Evolutionary conservation across 2,888 invertebrate genomes (phyloP), one percentile per base, ranked within the genome.

Genomic region (Ochlodes sylvanus): DNA sequence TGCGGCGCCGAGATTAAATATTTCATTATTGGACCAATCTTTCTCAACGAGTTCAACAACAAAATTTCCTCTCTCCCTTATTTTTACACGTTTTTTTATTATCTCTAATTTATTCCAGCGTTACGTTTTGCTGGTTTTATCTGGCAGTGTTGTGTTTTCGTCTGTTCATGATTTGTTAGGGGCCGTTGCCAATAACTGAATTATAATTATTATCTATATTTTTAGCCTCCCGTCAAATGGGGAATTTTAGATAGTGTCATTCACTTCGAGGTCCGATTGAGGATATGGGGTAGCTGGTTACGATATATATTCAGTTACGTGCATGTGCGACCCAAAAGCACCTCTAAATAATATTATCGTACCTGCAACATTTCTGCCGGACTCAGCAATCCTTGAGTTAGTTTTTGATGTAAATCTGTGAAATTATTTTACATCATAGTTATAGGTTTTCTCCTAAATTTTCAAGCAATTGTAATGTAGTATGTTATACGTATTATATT

Each of bases 1-100:
- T 17, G 41, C 57, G 38, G 10, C 56, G 19, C 61, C 19, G 50
- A 66, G 66, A 67, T 67, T 67, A 61, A 67, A 67, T 34, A 55
- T 67, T 67, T 55, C 61, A 55, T 61, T 61, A 67, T 67, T 67
- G 61, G 66, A 67, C 66, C 61, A 61, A 67, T 61, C 61, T 61
- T 44, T 67, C 42, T 54, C 52, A 67, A 55, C 54, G 55, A 67
- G 55, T 19, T 21, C 55, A 41, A 60, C 54, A 54, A 61, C 61
- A 58, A 58, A 61, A 55, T 54, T 61, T 55, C 19, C 54, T 47
- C 54, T 41, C 17, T 27, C 15, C 44, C 10, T 41, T 56, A 32
- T 63, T 42, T 42, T 42, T 15, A n/a, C 38, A 27, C 10, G 52
- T n/a, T 38, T 52, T 50, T 62, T 62, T 62, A 62, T 52, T 52